Evolutionary conservation across 53 echinoderm and acorn worm genomes (phyloP).

Genomic region (Patiria pectinifera): DNA sequence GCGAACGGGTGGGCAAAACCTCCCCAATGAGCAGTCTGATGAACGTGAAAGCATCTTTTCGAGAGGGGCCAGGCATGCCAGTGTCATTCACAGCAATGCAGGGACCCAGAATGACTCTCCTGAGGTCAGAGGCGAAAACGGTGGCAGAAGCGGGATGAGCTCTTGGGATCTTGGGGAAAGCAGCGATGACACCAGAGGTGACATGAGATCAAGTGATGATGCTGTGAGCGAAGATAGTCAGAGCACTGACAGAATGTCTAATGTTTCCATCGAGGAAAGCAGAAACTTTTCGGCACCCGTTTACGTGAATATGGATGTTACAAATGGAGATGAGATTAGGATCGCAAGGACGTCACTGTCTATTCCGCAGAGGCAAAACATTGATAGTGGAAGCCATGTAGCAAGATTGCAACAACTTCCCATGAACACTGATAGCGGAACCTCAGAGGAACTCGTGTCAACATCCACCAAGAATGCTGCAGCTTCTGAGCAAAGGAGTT

Average conservation of each 20-base stretch:
- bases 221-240: not conserved
- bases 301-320: constrained; percentile 52
- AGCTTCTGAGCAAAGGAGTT: not conserved
- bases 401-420: constrained; percentile 48
- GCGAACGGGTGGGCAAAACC: not conserved
- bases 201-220: not conserved
- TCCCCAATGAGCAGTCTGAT: not conserved
- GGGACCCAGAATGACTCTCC: constrained; percentile 11
- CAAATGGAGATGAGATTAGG: constrained; percentile 48
- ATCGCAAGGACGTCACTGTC: constrained; percentile 33
- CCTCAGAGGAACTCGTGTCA: not conserved
- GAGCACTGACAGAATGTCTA: not conserved
- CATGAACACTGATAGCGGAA: not conserved
- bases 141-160: constrained; percentile 42
- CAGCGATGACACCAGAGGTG: constrained; percentile 1
- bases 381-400: not conserved
- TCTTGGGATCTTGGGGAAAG: not conserved
- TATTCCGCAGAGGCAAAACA: not conserved
- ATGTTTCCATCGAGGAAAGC: constrained; percentile 3
- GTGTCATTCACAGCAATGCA: not conserved
- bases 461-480: not conserved
- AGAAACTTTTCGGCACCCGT: constrained; percentile 12
- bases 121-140: not conserved
- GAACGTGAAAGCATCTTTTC: not conserved
- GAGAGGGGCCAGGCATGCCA: not conserved